phyloP scores from a whole-genome alignment of 2,888 invertebrate species.

The Cheilosia grossa region DNA sequence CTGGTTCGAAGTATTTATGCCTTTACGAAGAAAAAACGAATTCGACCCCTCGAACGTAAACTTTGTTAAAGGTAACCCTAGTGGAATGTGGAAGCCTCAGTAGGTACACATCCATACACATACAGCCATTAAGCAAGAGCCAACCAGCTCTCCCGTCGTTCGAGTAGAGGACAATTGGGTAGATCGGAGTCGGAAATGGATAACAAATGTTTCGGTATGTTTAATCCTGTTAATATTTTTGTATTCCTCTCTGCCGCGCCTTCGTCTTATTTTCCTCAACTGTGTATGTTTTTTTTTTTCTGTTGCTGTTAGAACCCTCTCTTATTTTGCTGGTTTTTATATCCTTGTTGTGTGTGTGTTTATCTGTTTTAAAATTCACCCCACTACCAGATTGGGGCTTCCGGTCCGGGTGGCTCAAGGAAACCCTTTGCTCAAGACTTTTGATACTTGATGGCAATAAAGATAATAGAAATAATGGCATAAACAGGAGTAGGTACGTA shows the following conservation, averaged over 20 bases:
- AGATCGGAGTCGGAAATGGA: slow-evolving; percentile 71
- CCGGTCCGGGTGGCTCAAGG: slow-evolving; percentile 34
- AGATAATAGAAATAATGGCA: slow-evolving; percentile 61
- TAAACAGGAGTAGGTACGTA: slow-evolving; percentile 15
- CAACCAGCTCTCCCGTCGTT: slow-evolving; percentile 47
- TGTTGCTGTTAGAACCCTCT: slow-evolving; percentile 23
- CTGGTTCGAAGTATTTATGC: slow-evolving; percentile 46
- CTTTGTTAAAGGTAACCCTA: slow-evolving; percentile 67
- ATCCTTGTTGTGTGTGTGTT: slow-evolving; percentile 58
- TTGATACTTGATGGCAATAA: slow-evolving; percentile 55
- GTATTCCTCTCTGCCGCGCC: slow-evolving; percentile 23
- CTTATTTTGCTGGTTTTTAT: slow-evolving; percentile 62
- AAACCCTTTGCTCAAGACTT: slow-evolving; percentile 60
- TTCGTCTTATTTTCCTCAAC: slow-evolving; percentile 7
- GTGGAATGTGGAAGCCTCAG: slow-evolving; percentile 26
- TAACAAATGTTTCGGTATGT: slow-evolving; percentile 73
- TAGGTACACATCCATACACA: slow-evolving; percentile 25
- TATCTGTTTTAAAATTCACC: slow-evolving; percentile 67
- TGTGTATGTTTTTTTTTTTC: not conserved
- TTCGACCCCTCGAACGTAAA: slow-evolving; percentile 50
- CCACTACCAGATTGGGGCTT: slow-evolving; percentile 39
- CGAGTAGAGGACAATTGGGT: slow-evolving; percentile 65
- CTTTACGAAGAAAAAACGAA: slow-evolving; percentile 26
- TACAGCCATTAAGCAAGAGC: not conserved
- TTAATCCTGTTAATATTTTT: slow-evolving; percentile 73